A percentile compares a stretch with the other conserved stretches of the same genome.
Evolutionary conservation across 2,797 vertebrate genomes (phyloP).

Genomic region (Vespertilio murinus): DNA sequence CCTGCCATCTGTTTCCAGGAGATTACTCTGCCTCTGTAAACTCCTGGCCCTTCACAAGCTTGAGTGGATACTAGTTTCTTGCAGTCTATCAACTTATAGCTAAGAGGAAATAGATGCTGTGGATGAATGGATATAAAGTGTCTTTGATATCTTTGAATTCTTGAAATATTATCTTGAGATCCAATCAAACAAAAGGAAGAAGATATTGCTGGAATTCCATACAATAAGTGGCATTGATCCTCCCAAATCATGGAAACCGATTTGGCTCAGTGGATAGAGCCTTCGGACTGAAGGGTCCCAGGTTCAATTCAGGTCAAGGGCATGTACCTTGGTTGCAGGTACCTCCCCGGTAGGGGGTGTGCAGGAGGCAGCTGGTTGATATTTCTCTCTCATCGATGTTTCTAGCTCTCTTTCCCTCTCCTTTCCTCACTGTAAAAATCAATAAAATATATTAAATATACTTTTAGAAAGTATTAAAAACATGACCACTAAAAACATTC

Average conservation of each 20-base stretch:
- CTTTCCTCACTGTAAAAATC: too few species aligned
- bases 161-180: constrained; percentile 46
- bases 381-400: too few species aligned
- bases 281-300: too few species aligned
- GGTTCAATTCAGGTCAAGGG: too few species aligned
- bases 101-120: background rate
- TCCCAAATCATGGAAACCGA: background rate
- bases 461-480: constrained; percentile 36
- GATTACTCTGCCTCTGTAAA: background rate
- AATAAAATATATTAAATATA: too few species aligned
- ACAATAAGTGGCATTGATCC: background rate
- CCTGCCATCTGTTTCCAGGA: background rate
- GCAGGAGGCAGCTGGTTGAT: too few species aligned
- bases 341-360: too few species aligned
- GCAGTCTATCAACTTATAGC: background rate
- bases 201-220: background rate
- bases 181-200: background rate
- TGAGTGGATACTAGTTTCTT: background rate
- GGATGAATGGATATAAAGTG: background rate
- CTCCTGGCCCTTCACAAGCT: background rate
- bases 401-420: too few species aligned
- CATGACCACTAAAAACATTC: background rate
- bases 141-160: background rate
- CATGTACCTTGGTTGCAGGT: too few species aligned
- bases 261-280: too few species aligned